phyloP scores from a whole-genome alignment of 2,797 vertebrate species.

The Galagoides demidoff region DNA sequence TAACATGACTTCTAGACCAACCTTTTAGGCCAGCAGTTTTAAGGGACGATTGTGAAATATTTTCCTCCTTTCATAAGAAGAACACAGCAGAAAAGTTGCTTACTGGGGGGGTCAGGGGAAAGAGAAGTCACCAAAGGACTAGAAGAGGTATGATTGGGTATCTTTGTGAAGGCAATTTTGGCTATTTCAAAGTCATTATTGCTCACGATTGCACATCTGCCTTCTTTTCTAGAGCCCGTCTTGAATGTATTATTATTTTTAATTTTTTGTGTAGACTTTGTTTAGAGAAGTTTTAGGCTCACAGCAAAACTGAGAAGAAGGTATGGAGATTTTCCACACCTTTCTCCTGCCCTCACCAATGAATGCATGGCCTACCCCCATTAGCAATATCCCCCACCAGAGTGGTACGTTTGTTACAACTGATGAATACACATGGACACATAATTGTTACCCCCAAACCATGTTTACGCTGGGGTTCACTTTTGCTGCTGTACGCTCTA shows the following conservation, averaged over 20 bases:
- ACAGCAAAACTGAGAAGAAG: neutral
- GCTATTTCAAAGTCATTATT: neutral
- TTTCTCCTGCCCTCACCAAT: neutral
- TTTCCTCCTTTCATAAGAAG: neutral
- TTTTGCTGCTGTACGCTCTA: neutral
- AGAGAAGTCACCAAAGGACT: neutral
- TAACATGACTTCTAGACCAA: neutral
- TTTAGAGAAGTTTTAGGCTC: neutral
- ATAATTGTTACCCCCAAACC: neutral
- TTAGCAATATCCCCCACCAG: neutral
- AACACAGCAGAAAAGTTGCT: neutral
- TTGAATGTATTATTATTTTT: neutral
- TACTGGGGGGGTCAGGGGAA: neutral
- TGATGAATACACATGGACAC: neutral
- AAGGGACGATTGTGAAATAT: neutral
- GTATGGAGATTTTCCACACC: no score
- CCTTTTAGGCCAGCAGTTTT: neutral
- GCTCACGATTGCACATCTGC: neutral
- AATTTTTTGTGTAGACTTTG: neutral
- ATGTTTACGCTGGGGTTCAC: neutral
- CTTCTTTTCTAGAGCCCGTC: neutral
- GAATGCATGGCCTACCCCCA: neutral
- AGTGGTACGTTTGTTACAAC: neutral
- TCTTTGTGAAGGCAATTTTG: neutral
- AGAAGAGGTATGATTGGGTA: neutral